phyloP scores from a whole-genome alignment of 2,797 vertebrate genomes.

The Melopsittacus undulatus region DNA sequence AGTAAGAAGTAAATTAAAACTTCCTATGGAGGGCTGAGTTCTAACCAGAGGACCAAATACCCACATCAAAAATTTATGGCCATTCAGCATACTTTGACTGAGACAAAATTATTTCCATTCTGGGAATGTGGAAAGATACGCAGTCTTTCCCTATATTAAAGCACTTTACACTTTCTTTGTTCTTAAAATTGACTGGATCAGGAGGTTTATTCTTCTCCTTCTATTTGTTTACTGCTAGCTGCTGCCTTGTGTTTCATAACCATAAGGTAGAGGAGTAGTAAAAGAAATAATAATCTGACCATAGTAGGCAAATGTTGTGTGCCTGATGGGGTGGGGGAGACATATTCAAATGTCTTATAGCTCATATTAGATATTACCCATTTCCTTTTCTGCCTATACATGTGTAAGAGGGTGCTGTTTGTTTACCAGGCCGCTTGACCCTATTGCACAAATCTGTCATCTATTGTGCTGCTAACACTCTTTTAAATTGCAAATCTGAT shows the following conservation, averaged over 20 bases:
- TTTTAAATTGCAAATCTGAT: constrained; percentile 83
- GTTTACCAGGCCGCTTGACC: constrained; percentile 79
- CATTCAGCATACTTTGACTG: constrained; percentile 30
- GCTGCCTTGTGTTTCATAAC: constrained; percentile 61
- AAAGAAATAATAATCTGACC: constrained; percentile 29
- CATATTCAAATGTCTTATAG: constrained; percentile 75
- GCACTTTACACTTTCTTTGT: constrained; percentile 63
- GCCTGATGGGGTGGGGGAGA: constrained; percentile 53
- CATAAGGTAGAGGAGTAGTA: constrained; percentile 30
- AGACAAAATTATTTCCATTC: constrained; percentile 63
- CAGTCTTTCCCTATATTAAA: constrained; percentile 48
- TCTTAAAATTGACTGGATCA: constrained; percentile 63
- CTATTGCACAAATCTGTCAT: constrained; percentile 81
- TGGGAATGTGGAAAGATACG: constrained; percentile 45
- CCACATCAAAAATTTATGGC: constrained; percentile 39
- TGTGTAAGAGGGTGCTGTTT: constrained; percentile 77
- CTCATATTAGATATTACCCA: constrained; percentile 72
- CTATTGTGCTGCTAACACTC: constrained; percentile 76
- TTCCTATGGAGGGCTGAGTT: constrained; percentile 16
- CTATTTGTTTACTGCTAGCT: constrained; percentile 59
- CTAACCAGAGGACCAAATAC: constrained; percentile 24
- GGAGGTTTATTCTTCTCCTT: constrained; percentile 55
- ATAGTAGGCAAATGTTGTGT: constrained; percentile 60
- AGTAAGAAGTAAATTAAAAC: constrained; percentile 10
- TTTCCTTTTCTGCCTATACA: constrained; percentile 69